Base-by-base conservation (phyloP, 2,888 invertebrate genomes). In the Sarcophaga caerulescens region DNA sequence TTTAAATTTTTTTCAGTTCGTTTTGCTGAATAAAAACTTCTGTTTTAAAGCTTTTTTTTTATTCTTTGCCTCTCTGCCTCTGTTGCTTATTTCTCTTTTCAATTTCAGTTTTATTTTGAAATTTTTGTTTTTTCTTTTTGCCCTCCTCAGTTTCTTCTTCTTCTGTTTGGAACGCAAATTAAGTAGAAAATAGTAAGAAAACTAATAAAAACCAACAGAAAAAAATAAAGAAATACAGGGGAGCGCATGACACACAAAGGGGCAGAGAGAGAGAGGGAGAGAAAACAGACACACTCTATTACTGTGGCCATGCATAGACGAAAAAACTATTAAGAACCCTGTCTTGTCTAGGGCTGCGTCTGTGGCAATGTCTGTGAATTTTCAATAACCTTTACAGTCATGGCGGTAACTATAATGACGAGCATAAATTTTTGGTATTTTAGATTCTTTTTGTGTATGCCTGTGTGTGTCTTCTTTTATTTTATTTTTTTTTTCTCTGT, bases 331-430 rank as follows among this genome's bases (percentile, higher is more conserved):
- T 74, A 79, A 70, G 73, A 77, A 81, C 80, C 83, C 77, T 83
- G 85, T 71, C 85, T 79, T 77, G 66, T 79, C 62, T 78, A 45
- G 70, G 71, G 11, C 82, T 66, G 73, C 44, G 80, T 65, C 83
- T 84, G 85, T 80, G 71, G 11, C 82, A 47, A 73, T 57, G 80
- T 65, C 83, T 84, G 85, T 82, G 73, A 85, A 86, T 84, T 81
- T 84, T 75, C 59, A 81, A 85, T 76, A 77, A 81, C 77, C 73
- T 74, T 81, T 52, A 85, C 85, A 85, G 83, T 84, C 63, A 44
- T 73, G 86, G 81, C 70, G 74, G 70, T 62, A 81, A 81, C 81
- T 84, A 84, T 81, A 68, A 68, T 66, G 44, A 82, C 85, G 66
- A 71, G 8, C 35, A 44, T 19, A 65, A 75, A 62, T 3, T 35